phyloP scores from a whole-genome alignment of 1,140 invertebrate species.

The Nephila pilipes region DNA sequence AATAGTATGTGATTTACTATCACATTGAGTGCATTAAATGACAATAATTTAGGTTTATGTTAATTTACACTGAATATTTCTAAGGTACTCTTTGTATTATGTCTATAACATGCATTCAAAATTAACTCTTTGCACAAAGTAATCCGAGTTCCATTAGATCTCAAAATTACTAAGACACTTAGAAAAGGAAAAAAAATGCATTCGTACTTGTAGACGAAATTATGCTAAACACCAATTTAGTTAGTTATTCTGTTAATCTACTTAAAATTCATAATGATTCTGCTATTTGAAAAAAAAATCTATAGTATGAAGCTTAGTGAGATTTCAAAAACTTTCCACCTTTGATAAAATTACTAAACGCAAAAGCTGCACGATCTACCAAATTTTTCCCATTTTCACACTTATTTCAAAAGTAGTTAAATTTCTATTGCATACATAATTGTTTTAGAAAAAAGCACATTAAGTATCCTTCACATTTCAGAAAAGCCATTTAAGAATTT shows the following conservation, averaged over 20 bases:
- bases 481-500: no score
- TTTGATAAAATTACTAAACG: no score
- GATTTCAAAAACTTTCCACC: no score
- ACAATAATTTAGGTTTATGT: background rate
- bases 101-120: background rate
- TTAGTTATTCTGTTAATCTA: background rate
- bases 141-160: background rate
- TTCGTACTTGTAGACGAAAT: background rate
- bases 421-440: no score
- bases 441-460: no score
- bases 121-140: background rate
- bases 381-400: no score
- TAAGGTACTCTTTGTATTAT: conserved; percentile 5
- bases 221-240: background rate
- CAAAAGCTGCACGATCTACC: no score
- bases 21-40: no score
- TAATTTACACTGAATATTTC: background rate
- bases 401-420: no score
- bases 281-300: background rate
- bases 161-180: background rate
- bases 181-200: background rate
- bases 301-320: no score
- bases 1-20: no score
- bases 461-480: no score
- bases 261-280: background rate